phyloP scores from a whole-genome alignment of 2,888 invertebrate genomes.

The Aplocera efformata region DNA sequence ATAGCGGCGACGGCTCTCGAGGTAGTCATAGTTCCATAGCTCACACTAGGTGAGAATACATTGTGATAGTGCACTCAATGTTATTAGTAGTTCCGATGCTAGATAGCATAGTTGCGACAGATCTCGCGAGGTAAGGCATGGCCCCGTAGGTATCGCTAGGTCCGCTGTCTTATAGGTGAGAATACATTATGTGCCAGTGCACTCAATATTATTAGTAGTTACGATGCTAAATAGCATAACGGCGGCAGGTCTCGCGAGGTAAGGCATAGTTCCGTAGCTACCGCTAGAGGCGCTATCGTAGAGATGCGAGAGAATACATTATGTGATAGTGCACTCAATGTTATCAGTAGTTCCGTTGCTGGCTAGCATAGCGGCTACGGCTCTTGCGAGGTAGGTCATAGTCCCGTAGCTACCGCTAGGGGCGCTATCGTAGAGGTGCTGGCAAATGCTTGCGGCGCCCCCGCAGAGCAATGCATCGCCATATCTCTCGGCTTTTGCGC shows the following conservation, averaged over 20 bases:
- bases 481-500: conserved; percentile 84
- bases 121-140: conserved; percentile 96
- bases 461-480: conserved; percentile 89
- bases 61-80: conserved; percentile 87
- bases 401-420: conserved; percentile 98
- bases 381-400: conserved; percentile 96
- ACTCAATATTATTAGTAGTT: conserved; percentile 80
- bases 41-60: too few species aligned
- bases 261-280: conserved; percentile 98
- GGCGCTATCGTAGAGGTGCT: conserved; percentile 98
- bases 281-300: conserved; percentile 99
- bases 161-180: conserved; percentile 97
- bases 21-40: too few species aligned
- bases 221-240: too few species aligned
- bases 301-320: conserved; percentile 84
- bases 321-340: conserved; percentile 89
- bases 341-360: conserved; percentile 51
- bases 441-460: conserved; percentile 97
- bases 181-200: conserved; percentile 82
- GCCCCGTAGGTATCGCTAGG: conserved; percentile 98
- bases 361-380: conserved; percentile 85
- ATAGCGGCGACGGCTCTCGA: too few species aligned
- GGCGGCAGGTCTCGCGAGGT: too few species aligned
- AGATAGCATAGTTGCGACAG: too few species aligned
- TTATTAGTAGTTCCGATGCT: conserved; percentile 12